Evolutionary conservation across 2,888 invertebrate genomes (phyloP).

Genomic region (Sceliomorpha sp.): DNA sequence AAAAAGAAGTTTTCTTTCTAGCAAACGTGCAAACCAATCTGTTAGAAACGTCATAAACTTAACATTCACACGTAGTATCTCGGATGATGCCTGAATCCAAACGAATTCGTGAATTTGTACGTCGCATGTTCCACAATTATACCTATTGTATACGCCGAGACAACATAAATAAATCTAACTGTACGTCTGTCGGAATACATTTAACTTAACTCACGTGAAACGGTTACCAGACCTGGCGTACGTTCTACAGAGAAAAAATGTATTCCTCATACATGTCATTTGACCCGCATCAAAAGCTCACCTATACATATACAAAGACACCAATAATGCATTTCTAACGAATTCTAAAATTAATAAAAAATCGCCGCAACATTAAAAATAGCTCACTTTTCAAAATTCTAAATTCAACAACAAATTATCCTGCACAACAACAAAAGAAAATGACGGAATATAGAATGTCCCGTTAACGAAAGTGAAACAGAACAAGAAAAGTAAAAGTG

Average conservation of each 20-base stretch:
- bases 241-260: not conserved
- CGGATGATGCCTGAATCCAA: constrained; percentile 5
- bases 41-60: not conserved
- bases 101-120: constrained; percentile 8
- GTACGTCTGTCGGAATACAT: not conserved
- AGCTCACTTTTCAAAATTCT: no score
- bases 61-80: not conserved
- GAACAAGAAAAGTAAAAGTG: constrained; percentile 37
- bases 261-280: not conserved
- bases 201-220: not conserved
- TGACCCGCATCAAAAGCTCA: no score
- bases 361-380: no score
- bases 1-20: not conserved
- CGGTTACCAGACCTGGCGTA: not conserved
- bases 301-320: no score
- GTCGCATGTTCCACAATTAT: not conserved
- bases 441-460: constrained; percentile 21
- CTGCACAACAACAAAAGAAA: not conserved
- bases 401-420: not conserved
- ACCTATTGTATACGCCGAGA: constrained; percentile 1
- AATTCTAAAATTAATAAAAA: no score
- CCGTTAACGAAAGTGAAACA: constrained; percentile 29
- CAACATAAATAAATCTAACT: constrained; percentile 6
- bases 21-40: not conserved
- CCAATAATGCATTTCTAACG: no score